phyloP scores from a whole-genome alignment of 2,888 invertebrate species.

The Eustalomyia histrio region DNA sequence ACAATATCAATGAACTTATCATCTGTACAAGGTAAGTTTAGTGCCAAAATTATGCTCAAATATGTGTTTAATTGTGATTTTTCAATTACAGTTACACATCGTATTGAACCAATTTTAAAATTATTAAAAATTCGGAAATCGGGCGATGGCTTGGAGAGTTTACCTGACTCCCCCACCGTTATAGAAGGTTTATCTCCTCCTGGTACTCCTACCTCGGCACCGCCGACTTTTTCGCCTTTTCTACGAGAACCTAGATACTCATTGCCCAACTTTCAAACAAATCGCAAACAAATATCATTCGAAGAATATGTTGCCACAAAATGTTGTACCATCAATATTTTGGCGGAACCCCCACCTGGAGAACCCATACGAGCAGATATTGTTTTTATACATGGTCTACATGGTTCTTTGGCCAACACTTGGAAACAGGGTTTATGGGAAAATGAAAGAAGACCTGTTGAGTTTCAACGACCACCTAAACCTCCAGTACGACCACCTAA shows the following conservation, averaged over 20 bases:
- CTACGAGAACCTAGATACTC: conserved; percentile 67
- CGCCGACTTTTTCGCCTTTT: conserved; percentile 58
- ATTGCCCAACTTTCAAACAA: conserved; percentile 50
- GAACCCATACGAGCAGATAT: conserved; percentile 83
- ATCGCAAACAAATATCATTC: conserved; percentile 43
- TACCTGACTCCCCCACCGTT: conserved; percentile 70
- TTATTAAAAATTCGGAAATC: conserved; percentile 76
- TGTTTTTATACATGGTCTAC: conserved; percentile 87
- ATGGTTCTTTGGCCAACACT: conserved; percentile 87
- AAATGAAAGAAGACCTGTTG: conserved; percentile 77
- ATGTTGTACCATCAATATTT: conserved; percentile 76
- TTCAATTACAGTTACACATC: conserved; percentile 73
- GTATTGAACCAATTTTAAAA: conserved; percentile 77
- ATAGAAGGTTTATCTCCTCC: conserved; percentile 28
- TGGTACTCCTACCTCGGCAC: conserved; percentile 44
- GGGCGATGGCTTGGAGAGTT: conserved; percentile 74
- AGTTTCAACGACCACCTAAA: conserved; percentile 77
- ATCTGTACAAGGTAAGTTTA: conserved; percentile 77
- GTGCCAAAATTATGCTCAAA: background rate
- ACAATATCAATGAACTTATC: conserved; percentile 78
- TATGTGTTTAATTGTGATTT: background rate
- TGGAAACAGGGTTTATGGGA: conserved; percentile 90
- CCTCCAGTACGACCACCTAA: conserved; percentile 78
- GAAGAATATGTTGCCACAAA: conserved; percentile 70
- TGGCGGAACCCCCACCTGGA: conserved; percentile 77